Base-by-base conservation (phyloP, 2,888 invertebrate genomes). In the Cryptus armator region DNA sequence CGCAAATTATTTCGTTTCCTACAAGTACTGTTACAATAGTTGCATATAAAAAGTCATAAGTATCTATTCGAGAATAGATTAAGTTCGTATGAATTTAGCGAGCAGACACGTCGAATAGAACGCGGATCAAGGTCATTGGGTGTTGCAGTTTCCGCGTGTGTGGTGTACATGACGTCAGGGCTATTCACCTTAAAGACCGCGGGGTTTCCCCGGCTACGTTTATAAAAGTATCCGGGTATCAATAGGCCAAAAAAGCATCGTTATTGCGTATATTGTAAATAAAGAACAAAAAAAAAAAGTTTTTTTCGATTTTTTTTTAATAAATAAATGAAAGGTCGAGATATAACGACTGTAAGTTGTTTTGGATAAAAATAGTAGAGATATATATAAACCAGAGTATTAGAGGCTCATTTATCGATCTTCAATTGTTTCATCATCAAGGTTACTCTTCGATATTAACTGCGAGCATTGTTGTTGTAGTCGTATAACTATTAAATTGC, bases 381-480 rank as follows among this genome's bases (percentile, higher is more conserved):
- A 62, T n/a, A 59, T 32, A 32, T 12, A 48, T 32, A 19, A 12
- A 80, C 37, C 3, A 14, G 46, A 72, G 46, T 67, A 62, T 70
- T 32, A 70, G 51, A 44, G 29, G 44, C 56, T 53, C 53, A 48
- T 76, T 48, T 81, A 81, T 81, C 70, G 81, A 81, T 76, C 81
- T 48, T 51, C 66, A 44, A 76, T 76, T 64, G 43, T 12, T 44
- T 62, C 62, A 81, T 76, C 48, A 70, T 24, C 37, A 37, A 37
- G 37, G 37, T 1, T 37, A 37, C 6, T 7, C 37, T 37, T 37
- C 37, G 37, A 7, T 37, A 37, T 37, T 37, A 37, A 37, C 37
- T 37, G 6, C 7, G 37, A 7, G 37, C 37, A 9, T 9, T 9
- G 37, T 37, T 6, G 5, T 9, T 37, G 6, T 1, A 1, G 37